phyloP scores from a whole-genome alignment of 1,140 invertebrate species.

The Lasaia peninsularis region DNA sequence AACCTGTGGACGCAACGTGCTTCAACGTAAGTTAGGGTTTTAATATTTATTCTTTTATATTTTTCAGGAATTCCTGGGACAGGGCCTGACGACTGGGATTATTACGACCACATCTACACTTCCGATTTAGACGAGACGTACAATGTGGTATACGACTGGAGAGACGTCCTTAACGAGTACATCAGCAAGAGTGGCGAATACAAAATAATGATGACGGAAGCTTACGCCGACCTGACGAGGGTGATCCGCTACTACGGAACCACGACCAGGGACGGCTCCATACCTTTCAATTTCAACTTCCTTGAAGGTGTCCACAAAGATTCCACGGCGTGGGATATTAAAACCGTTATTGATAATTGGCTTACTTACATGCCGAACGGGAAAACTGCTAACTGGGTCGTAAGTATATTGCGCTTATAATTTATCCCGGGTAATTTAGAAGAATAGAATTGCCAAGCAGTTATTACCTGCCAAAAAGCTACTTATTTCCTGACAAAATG shows the following conservation, averaged over 20 bases:
- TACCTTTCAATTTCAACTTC: slow-evolving; percentile 83
- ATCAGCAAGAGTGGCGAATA: slow-evolving; percentile 44
- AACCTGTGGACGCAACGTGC: too few relatives aligned
- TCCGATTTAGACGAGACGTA: slow-evolving; percentile 73
- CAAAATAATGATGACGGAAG: slow-evolving; percentile 86
- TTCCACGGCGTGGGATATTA: slow-evolving; percentile 76
- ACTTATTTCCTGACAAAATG: too few relatives aligned
- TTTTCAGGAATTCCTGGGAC: slow-evolving; percentile 41
- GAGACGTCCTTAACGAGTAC: slow-evolving; percentile 71
- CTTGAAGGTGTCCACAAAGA: slow-evolving; percentile 66
- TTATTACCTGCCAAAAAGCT: too few relatives aligned
- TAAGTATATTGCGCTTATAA: slow-evolving; percentile 46
- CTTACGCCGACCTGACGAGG: slow-evolving; percentile 78
- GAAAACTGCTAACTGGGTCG: slow-evolving; percentile 80
- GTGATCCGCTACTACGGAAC: slow-evolving; percentile 81
- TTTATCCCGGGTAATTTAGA: too few relatives aligned
- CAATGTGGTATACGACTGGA: slow-evolving; percentile 77
- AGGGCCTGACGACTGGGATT: slow-evolving; percentile 73
- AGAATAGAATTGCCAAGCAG: too few relatives aligned
- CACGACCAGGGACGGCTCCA: slow-evolving; percentile 71
- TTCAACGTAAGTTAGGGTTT: too few relatives aligned
- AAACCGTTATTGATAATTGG: slow-evolving; percentile 74
- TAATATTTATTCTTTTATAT: background rate
- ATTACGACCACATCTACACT: slow-evolving; percentile 81
- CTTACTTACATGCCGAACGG: slow-evolving; percentile 76